These are phyloP conservation scores for Lepilemur ruficaudatus DNA, from an alignment of 2,797 vertebrate genomes.

Conservation along the genomic window DNA sequence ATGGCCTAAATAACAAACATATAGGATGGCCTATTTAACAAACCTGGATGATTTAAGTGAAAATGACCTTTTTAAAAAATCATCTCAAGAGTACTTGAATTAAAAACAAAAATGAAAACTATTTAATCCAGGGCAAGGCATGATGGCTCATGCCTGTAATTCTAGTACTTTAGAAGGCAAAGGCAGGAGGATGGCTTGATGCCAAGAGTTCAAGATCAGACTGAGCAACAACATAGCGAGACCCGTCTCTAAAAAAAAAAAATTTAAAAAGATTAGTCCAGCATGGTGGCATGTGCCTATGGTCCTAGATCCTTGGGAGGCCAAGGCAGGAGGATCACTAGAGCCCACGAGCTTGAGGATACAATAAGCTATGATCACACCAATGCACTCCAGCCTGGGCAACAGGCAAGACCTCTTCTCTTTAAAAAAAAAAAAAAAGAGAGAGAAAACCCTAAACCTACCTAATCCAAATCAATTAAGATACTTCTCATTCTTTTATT, in stretches of 20 bases:
- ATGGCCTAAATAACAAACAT: not conserved
- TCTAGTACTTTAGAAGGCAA: not conserved
- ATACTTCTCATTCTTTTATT: constrained; percentile 4
- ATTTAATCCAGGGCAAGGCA: not conserved
- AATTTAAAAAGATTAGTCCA: not conserved
- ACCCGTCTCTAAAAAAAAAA: not conserved
- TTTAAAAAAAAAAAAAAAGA: not conserved
- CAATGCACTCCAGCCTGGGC: too few relatives aligned
- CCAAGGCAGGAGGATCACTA: too few relatives aligned
- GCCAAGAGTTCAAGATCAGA: not conserved
- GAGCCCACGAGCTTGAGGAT: too few relatives aligned
- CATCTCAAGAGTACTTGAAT: not conserved
- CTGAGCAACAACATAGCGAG: not conserved
- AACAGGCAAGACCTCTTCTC: too few relatives aligned
- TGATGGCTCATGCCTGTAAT: not conserved
- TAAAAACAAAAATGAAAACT: not conserved
- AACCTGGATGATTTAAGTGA: not conserved
- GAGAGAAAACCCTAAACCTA: not conserved
- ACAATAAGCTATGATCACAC: too few relatives aligned
- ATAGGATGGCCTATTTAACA: not conserved
- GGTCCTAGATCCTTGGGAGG: too few relatives aligned
- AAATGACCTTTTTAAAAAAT: not conserved
- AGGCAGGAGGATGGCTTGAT: not conserved
- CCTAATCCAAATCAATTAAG: not conserved
- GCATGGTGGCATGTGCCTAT: not conserved